Evolutionary conservation across 2,888 invertebrate species (phyloP).

Genomic region (Pristionchus exspectatus): DNA sequence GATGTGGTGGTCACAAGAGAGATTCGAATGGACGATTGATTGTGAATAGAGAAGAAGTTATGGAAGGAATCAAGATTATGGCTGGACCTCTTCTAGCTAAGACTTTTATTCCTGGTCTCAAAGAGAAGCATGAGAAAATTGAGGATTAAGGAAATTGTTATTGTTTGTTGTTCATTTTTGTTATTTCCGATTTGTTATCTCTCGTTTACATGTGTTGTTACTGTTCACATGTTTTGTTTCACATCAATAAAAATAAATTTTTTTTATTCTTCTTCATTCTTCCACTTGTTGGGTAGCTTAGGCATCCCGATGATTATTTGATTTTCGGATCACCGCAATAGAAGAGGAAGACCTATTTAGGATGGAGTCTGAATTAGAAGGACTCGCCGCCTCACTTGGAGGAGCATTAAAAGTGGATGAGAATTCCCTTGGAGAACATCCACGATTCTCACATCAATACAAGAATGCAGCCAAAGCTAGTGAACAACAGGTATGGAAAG

Average conservation of each 20-base stretch:
- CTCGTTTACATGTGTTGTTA: slow-evolving; percentile 3
- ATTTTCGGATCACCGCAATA: background rate
- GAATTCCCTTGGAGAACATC: slow-evolving; percentile 63
- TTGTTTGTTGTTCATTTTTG: slow-evolving; percentile 36
- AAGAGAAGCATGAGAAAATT: background rate
- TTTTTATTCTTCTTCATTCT: slow-evolving; percentile 55
- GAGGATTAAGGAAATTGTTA: slow-evolving; percentile 7
- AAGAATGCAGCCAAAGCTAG: slow-evolving; percentile 60
- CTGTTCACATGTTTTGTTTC: slow-evolving; percentile 17
- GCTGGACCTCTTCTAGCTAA: slow-evolving; percentile 38
- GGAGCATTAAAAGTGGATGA: slow-evolving; percentile 14
- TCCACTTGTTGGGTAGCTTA: background rate
- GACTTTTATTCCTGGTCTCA: background rate
- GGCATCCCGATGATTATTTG: background rate
- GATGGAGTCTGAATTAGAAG: slow-evolving; percentile 42
- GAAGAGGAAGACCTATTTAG: background rate
- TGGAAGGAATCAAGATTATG: slow-evolving; percentile 50
- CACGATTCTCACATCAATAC: slow-evolving; percentile 63
- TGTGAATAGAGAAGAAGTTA: slow-evolving; percentile 52
- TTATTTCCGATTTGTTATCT: slow-evolving; percentile 22
- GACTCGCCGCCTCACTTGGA: background rate
- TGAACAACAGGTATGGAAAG: slow-evolving; percentile 40
- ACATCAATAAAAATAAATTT: slow-evolving; percentile 21
- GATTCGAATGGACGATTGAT: slow-evolving; percentile 4
- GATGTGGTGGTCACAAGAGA: slow-evolving; percentile 54